Conservation (phyloP, 2,113 vertebrate species). For the Athene noctua region DNA sequence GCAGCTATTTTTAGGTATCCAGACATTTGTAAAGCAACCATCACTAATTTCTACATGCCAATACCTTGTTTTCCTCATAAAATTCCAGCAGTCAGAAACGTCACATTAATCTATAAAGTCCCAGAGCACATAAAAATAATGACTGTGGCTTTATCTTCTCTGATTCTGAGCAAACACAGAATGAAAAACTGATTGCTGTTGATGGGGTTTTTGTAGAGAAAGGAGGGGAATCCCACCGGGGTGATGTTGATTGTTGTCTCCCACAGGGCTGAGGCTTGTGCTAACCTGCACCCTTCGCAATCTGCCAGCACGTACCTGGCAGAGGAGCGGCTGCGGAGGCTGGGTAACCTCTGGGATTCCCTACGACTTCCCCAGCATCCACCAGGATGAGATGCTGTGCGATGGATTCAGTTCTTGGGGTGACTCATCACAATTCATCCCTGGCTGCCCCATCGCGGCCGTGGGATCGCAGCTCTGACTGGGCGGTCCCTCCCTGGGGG, state of each 20-base stretch:
- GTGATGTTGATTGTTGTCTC: rapidly evolving
- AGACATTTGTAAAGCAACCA: not conserved
- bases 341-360: not conserved
- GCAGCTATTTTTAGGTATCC: not conserved
- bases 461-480: rapidly evolving
- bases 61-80: not conserved
- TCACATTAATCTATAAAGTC: not conserved
- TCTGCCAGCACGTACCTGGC: rapidly evolving
- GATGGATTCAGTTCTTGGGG: not conserved
- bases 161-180: not conserved
- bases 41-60: not conserved
- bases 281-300: not conserved
- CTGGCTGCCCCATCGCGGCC: not conserved
- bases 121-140: not conserved
- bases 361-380: not conserved
- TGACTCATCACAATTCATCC: rapidly evolving
- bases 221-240: not conserved
- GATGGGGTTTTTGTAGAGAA: not conserved
- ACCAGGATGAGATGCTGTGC: not conserved
- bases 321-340: not conserved
- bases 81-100: not conserved
- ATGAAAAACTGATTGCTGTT: not conserved
- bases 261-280: rapidly evolving
- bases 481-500: not conserved
- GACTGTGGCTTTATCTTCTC: not conserved